These are phyloP conservation scores for Tautogolabrus adspersus DNA, from an alignment of 2,113 vertebrate genomes.

Conservation along the genomic window DNA sequence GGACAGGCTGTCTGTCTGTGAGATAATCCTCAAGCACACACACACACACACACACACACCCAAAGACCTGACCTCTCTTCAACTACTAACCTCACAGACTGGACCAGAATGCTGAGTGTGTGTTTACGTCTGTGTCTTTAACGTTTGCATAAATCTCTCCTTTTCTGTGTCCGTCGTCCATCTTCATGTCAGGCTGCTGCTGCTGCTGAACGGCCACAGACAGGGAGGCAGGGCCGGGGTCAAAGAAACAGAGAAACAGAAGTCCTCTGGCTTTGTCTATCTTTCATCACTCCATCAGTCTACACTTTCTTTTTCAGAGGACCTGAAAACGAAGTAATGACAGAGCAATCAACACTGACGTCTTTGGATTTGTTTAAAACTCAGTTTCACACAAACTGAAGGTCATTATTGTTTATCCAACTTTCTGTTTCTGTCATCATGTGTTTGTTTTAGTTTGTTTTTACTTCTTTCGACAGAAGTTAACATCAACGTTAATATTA, in stretches of 20 bases:
- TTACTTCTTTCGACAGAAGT: no score
- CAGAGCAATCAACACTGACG: constrained; percentile 41
- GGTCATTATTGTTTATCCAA: no score
- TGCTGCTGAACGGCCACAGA: constrained; percentile 26
- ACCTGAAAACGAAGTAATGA: constrained; percentile 21
- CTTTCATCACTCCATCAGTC: neutral
- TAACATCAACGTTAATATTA: no score
- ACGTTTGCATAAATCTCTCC: constrained; percentile 36
- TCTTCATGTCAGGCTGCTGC: constrained; percentile 9
- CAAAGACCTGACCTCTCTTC: constrained; percentile 31
- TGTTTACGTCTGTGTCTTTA: constrained; percentile 24
- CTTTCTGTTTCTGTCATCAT: no score
- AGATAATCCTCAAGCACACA: constrained; percentile 59
- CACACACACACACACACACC: constrained; percentile 28
- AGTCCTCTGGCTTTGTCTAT: constrained; percentile 37
- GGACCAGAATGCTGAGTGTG: neutral
- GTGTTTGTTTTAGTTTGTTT: no score
- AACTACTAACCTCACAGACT: neutral
- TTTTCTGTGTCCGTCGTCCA: neutral
- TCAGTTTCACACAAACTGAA: no score
- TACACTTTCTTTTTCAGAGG: constrained; percentile 27
- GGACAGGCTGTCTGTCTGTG: constrained; percentile 66
- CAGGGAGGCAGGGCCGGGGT: constrained; percentile 39
- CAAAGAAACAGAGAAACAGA: constrained; percentile 68
- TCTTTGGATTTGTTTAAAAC: constrained; percentile 9